phyloP scores from a whole-genome alignment of 2,113 vertebrate genomes.

The Hippoglossus stenolepis region DNA sequence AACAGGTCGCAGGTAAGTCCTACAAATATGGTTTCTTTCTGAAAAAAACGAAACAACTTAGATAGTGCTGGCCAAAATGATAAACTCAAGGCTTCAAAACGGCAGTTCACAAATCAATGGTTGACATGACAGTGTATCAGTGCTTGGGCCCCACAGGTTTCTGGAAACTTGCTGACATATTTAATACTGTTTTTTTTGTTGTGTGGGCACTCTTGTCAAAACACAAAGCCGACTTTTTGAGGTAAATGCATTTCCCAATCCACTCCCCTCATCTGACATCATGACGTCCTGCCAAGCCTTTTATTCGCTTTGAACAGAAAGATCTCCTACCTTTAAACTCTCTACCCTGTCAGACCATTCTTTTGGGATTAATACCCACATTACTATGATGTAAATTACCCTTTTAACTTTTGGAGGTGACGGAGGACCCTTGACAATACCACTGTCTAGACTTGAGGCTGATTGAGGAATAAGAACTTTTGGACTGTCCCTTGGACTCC shows the following conservation, averaged over 20 bases:
- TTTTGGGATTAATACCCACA: not conserved
- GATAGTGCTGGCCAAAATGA: too few relatives aligned
- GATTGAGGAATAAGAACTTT: slow-evolving; percentile 4
- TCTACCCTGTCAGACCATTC: not conserved
- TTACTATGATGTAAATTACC: not conserved
- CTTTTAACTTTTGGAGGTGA: slow-evolving; percentile 16
- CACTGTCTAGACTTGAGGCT: slow-evolving; percentile 20
- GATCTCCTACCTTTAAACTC: not conserved
- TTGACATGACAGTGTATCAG: too few relatives aligned
- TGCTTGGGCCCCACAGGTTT: too few relatives aligned
- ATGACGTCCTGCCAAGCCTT: not conserved
- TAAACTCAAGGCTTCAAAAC: too few relatives aligned
- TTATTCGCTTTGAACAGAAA: not conserved
- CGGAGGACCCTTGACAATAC: slow-evolving; percentile 26
- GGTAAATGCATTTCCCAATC: not conserved
- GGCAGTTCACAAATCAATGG: too few relatives aligned
- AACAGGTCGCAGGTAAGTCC: too few relatives aligned
- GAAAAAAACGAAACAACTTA: too few relatives aligned
- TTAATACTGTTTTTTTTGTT: not conserved
- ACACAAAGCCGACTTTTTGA: not conserved
- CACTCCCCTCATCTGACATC: too few relatives aligned
- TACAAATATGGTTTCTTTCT: too few relatives aligned
- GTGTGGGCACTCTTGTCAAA: too few relatives aligned
- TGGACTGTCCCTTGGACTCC: slow-evolving; percentile 3
- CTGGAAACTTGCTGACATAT: too few relatives aligned